Percentiles rank a stretch among this genome's conserved stretches.
These are phyloP conservation scores for Trochalopteron elliotii DNA, from an alignment of 2,113 vertebrate species.

Conservation along the genomic window DNA sequence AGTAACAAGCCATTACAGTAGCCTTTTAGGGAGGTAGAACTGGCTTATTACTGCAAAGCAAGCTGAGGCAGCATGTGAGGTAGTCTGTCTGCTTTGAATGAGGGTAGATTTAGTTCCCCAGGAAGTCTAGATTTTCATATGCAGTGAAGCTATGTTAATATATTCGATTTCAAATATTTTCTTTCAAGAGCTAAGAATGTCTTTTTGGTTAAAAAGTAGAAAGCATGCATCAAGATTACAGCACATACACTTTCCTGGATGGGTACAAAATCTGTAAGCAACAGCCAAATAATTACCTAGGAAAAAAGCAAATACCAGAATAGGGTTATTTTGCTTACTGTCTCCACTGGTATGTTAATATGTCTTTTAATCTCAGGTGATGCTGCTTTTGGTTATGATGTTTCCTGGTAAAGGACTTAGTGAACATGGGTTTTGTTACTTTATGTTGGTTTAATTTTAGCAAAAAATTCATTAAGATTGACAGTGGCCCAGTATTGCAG, in stretches of 20 bases:
- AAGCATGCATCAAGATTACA: not conserved
- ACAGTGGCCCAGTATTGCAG: not conserved
- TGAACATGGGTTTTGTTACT: not conserved
- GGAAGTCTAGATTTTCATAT: not conserved
- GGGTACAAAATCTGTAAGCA: not conserved
- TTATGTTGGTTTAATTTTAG: not conserved
- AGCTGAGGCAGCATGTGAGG: rapidly evolving
- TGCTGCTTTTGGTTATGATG: not conserved
- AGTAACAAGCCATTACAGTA: not conserved
- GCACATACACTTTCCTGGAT: not conserved
- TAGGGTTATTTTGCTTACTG: not conserved
- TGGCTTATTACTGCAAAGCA: not conserved
- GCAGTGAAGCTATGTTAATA: not conserved
- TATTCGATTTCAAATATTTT: not conserved
- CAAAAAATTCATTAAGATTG: not conserved
- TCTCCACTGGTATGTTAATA: not conserved
- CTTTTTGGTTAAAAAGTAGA: not conserved
- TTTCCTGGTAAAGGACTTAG: not conserved
- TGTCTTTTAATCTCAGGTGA: not conserved
- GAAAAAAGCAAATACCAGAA: not conserved
- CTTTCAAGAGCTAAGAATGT: not conserved
- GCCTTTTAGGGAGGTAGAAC: not conserved
- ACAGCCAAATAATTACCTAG: not conserved
- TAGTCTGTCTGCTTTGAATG: not conserved
- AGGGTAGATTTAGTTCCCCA: not conserved